Evolutionary conservation across 2,888 invertebrate genomes (phyloP).

Genomic region (Anaspis maculata): DNA sequence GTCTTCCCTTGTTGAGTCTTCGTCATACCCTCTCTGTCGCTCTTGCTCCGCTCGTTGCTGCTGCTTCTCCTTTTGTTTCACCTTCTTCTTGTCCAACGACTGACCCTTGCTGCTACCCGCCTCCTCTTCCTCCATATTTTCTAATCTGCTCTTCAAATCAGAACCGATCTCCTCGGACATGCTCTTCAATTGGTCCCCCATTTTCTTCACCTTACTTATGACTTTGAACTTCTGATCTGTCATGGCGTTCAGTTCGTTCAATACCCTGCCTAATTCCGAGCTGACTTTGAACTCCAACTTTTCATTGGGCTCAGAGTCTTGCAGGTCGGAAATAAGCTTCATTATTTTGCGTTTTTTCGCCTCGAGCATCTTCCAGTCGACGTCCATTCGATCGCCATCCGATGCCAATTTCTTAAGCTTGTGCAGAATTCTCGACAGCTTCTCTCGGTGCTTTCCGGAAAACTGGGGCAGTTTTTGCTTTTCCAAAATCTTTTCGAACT

Average conservation of each 20-base stretch:
- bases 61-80: slow-evolving; percentile 30
- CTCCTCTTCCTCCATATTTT: slow-evolving; percentile 9
- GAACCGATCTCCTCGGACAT: slow-evolving; percentile 24
- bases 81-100: slow-evolving; percentile 23
- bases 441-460: slow-evolving; percentile 22
- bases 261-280: slow-evolving; percentile 24
- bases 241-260: slow-evolving; percentile 24
- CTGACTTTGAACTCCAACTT: slow-evolving; percentile 21
- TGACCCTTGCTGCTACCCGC: not conserved
- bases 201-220: slow-evolving; percentile 22
- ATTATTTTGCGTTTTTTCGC: slow-evolving; percentile 29
- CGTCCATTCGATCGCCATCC: slow-evolving; percentile 25
- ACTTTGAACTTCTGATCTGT: slow-evolving; percentile 25
- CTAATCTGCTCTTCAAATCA: slow-evolving; percentile 6
- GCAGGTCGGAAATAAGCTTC: slow-evolving; percentile 24
- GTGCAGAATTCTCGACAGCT: slow-evolving; percentile 25
- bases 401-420: slow-evolving; percentile 25
- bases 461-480: slow-evolving; percentile 17
- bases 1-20: slow-evolving; percentile 49
- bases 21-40: slow-evolving; percentile 33
- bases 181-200: slow-evolving; percentile 23
- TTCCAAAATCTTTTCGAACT: slow-evolving; percentile 21
- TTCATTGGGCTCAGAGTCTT: slow-evolving; percentile 13
- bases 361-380: slow-evolving; percentile 26
- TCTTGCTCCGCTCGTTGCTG: slow-evolving; percentile 29